Percentiles rank a stretch among this genome's conserved stretches.
phyloP scores from a whole-genome alignment of 2,797 vertebrate species.

The Anguilla pacifica region DNA sequence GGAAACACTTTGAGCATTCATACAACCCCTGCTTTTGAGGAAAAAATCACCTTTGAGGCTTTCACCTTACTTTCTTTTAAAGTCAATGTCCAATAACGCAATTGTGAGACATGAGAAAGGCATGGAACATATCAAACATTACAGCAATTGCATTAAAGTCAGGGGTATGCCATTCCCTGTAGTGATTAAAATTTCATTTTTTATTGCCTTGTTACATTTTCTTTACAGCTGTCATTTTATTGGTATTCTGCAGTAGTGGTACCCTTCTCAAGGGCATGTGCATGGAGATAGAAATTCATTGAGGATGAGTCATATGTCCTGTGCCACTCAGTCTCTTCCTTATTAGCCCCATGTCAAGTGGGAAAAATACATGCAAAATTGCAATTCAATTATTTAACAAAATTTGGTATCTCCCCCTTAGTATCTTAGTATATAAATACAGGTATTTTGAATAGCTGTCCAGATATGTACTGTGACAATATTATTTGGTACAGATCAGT shows the following conservation, averaged over 20 bases:
- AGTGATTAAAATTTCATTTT: neutral
- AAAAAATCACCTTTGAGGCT: neutral
- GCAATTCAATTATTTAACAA: neutral
- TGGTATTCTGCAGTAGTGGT: neutral
- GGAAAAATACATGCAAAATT: neutral
- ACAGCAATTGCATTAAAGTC: neutral
- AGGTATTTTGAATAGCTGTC: neutral
- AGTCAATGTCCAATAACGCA: neutral
- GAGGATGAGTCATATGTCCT: neutral
- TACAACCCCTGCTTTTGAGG: neutral
- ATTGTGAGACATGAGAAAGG: neutral
- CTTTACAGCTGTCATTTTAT: constrained; percentile 4
- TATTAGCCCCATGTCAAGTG: neutral
- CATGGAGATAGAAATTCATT: neutral
- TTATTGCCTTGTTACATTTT: neutral
- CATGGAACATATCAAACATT: neutral
- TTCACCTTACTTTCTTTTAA: neutral
- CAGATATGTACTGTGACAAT: neutral
- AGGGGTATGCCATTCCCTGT: neutral
- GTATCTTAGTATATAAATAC: neutral
- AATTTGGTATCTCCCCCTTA: no score
- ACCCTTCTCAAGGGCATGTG: neutral
- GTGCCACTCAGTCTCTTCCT: neutral
- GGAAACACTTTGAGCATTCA: neutral
- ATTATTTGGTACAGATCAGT: no score